Evolutionary conservation across 2,113 vertebrate species (phyloP).

Genomic region (Muscicapa adusta): DNA sequence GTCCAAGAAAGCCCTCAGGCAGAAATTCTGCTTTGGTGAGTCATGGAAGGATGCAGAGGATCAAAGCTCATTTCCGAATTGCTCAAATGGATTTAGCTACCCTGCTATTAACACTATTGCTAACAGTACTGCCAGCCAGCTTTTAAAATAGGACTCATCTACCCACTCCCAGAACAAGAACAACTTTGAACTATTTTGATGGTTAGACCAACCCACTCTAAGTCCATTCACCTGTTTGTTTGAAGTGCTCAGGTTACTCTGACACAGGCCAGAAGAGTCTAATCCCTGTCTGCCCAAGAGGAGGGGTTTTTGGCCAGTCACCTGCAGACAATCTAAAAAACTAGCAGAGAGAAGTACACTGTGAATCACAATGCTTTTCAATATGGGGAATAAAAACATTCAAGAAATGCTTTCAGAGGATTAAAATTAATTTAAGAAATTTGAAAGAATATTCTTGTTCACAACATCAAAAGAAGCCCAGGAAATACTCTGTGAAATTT

Average conservation of each 20-base stretch:
- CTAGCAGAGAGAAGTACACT: conserved; percentile 40
- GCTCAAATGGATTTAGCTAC: background rate
- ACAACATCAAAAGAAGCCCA: background rate
- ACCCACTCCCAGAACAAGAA: conserved; percentile 4
- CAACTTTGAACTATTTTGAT: conserved; percentile 25
- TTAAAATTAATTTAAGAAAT: background rate
- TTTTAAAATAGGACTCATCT: background rate
- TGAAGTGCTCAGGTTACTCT: conserved; percentile 63
- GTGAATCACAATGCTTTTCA: background rate
- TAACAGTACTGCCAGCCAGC: background rate
- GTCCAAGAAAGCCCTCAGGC: background rate
- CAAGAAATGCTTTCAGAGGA: background rate
- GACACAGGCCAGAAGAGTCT: conserved; percentile 65
- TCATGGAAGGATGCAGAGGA: conserved; percentile 21
- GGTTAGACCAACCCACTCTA: conserved; percentile 1
- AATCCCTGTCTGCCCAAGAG: conserved; percentile 66
- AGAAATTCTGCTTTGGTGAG: background rate
- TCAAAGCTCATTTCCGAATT: conserved; percentile 22
- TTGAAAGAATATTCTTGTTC: background rate
- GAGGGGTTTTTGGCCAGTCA: conserved; percentile 67
- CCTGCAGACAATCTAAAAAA: conserved; percentile 76
- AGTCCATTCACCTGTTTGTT: conserved; percentile 81
- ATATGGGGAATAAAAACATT: background rate
- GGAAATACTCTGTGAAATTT: background rate
- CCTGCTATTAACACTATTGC: background rate